Base-by-base conservation (phyloP, 2,113 vertebrate species). In the Deroptyus accipitrinus region DNA sequence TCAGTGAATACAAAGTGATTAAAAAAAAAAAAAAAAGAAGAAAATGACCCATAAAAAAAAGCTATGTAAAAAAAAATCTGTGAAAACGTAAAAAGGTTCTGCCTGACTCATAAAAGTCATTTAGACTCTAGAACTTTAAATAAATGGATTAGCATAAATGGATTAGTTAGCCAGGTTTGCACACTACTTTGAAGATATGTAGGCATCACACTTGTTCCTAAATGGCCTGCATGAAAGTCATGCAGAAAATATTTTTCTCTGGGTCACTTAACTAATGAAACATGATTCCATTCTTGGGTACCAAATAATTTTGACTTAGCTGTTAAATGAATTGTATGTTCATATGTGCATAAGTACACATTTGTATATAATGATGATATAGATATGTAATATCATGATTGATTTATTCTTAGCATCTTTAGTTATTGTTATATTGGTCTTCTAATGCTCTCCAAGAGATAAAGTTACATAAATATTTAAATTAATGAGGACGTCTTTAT, bases 111-210 rank as follows among this genome's bases (percentile, higher is more conserved):
- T 91, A 89, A 85, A 90, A 72, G 78, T 87, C 24, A 83, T 87
- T 94, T 73, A 61, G 52, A 90, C 79, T 76, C 70, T 66, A 94
- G 28, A 49, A 16, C 13, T 89, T 95, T 87, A 82, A 94, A 87
- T 57, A 92, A 92, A 95, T 76, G 61, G 14, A 91, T 92, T 95
- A 82, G 18, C 51, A 78, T 88, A 91, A 94, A 88, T 84, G n/a
- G 83, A 94, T 92, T 91, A 77, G 35, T 86, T 94, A 89, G 74
- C 30, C 30, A 89, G 61, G 61, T 94, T 82, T 94, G 44, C 24
- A 69, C 30, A 57, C 35, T 78, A 30, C 48, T 95, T 92, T 92
- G 74, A 94, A 94, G 42, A 92, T 79, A 72, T 42, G 61, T 68
- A 89, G 35, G 17, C 42, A 84, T 82, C 69, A 54, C 28, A 62